Evolutionary conservation across 2,888 invertebrate species (phyloP).

Genomic region (Pollenia angustigena): DNA sequence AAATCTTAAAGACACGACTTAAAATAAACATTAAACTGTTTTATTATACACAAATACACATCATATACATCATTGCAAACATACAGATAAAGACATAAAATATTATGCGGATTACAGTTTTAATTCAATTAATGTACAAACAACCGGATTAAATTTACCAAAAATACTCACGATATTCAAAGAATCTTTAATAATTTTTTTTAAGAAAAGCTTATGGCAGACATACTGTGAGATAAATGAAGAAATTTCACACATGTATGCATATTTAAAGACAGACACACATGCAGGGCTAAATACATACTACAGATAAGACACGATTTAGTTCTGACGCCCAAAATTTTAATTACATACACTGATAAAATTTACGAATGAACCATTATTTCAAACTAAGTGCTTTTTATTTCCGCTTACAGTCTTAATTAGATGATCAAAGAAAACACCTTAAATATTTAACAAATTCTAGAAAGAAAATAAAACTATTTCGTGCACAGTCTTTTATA

Average conservation of each 20-base stretch:
- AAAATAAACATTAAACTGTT: constrained; percentile 67
- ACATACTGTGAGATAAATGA: constrained; percentile 57
- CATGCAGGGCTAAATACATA: background rate
- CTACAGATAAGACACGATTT: background rate
- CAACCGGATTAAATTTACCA: constrained; percentile 76
- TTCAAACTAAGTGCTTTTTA: too few species aligned
- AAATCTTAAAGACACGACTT: constrained; percentile 77
- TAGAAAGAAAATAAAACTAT: background rate
- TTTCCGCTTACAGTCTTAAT: too few species aligned
- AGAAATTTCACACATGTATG: constrained; percentile 37
- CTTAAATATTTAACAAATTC: background rate
- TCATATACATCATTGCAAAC: constrained; percentile 18
- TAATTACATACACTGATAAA: too few species aligned
- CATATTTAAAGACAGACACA: constrained; percentile 4
- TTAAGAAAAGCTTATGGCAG: constrained; percentile 49
- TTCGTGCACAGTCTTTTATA: constrained; percentile 32
- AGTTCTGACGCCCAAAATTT: background rate
- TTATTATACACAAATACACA: constrained; percentile 59
- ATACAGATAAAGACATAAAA: constrained; percentile 37
- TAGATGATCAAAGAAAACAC: too few species aligned
- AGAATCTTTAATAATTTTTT: constrained; percentile 65
- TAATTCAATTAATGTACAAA: constrained; percentile 81
- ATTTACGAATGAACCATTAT: too few species aligned
- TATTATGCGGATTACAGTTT: constrained; percentile 79
- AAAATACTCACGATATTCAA: constrained; percentile 73